phyloP scores from a whole-genome alignment of 1,140 invertebrate species.

The Trigoniulus corallinus region DNA sequence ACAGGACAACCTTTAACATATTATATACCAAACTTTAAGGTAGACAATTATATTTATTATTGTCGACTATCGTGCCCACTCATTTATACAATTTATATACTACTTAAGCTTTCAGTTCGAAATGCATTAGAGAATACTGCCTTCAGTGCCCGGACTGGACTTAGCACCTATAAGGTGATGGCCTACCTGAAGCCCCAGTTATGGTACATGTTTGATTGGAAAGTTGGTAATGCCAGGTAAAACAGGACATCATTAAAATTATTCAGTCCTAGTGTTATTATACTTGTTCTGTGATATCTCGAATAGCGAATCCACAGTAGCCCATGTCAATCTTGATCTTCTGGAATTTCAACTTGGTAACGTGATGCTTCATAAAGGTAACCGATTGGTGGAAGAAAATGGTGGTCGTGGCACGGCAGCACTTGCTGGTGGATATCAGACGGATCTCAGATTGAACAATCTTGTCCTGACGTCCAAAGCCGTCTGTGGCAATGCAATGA shows the following conservation, averaged over 20 bases:
- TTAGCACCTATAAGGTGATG: not conserved
- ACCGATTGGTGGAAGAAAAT: not conserved
- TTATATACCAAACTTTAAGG: not conserved
- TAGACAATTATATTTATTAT: not conserved
- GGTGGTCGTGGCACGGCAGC: not conserved
- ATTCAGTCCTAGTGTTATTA: not conserved
- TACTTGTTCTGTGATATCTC: not conserved
- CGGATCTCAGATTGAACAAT: not conserved
- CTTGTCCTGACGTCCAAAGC: not conserved
- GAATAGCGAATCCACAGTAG: not conserved
- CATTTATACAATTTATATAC: too few species aligned
- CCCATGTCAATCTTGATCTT: too few species aligned
- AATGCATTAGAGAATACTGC: not conserved
- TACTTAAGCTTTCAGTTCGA: not conserved
- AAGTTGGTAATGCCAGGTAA: not conserved
- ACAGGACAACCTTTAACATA: not conserved
- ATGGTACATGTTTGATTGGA: not conserved
- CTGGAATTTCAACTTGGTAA: not conserved
- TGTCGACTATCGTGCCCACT: too few species aligned
- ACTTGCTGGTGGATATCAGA: not conserved
- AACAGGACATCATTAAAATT: not conserved
- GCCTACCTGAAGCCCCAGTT: not conserved
- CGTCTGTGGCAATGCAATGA: not conserved
- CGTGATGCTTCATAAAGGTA: not conserved
- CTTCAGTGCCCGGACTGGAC: not conserved